These are phyloP conservation scores for Hyposmocoma kahamanoa DNA, from an alignment of 1,140 invertebrate species.

Conservation along the genomic window DNA sequence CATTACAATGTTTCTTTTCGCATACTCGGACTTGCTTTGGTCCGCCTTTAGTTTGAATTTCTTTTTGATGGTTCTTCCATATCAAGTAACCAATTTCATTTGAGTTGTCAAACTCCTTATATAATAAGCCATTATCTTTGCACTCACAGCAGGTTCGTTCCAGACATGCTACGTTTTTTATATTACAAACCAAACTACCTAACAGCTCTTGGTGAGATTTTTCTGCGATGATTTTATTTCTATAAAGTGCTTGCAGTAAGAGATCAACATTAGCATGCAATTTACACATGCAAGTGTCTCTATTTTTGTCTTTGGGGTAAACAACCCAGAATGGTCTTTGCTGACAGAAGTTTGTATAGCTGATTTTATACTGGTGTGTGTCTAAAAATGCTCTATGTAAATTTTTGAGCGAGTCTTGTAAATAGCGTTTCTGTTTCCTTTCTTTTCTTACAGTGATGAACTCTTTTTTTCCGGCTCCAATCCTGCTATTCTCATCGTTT, in stretches of 20 bases:
- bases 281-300: neutral
- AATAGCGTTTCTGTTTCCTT: slow-evolving; percentile 1
- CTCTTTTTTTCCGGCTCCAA: slow-evolving; percentile 1
- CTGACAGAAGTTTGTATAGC: neutral
- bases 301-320: neutral
- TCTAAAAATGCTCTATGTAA: neutral
- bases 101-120: neutral
- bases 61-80: too few species aligned
- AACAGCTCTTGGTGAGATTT: neutral
- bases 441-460: neutral
- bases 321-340: neutral
- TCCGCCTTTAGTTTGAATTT: too few species aligned
- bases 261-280: neutral
- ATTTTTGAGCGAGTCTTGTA: neutral
- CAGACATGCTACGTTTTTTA: neutral
- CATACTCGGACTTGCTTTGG: too few species aligned
- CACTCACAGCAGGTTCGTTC: neutral
- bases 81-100: too few species aligned
- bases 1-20: too few species aligned
- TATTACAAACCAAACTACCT: neutral
- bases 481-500: neutral
- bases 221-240: neutral
- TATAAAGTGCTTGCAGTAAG: neutral
- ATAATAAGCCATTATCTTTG: neutral
- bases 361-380: neutral